Evolutionary conservation across 1,140 invertebrate genomes (phyloP), one percentile per base, ranked within the genome.

Genomic region (Octopus sinensis): DNA sequence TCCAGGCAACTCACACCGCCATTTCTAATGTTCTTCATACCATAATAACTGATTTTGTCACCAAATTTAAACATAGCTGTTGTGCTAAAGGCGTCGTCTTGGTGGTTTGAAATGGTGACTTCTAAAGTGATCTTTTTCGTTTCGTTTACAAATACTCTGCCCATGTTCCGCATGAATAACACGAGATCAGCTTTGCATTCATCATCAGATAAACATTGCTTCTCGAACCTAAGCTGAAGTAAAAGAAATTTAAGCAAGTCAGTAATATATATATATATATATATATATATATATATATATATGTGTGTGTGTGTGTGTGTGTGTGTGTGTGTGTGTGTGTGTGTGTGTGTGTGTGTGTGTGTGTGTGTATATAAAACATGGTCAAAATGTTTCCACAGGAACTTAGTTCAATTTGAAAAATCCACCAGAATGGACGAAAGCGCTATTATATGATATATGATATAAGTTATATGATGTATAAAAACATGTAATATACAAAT

Each of bases 341-440:
- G 53, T 79, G 56, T 79, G 79, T 79, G 7, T 79, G 80, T 80
- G 13, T 80, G 68, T 80, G 71, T 78, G 53, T 81, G 53, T 81
- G 52, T 78, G 53, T 81, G 75, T 76, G 80, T 23, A 23, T 13
- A 53, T 53, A 7, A 51, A 54, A 80, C 71, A 54, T 43, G 54
- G 43, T 53, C 17, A n/a, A n/a, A n/a, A n/a, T n/a, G n/a, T n/a
- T n/a, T n/a, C n/a, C n/a, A n/a, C n/a, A n/a, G n/a, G n/a, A n/a
- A n/a, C n/a, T n/a, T n/a, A n/a, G n/a, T n/a, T n/a, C n/a, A n/a
- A n/a, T n/a, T n/a, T n/a, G n/a, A n/a, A n/a, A n/a, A n/a, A n/a
- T n/a, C n/a, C n/a, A n/a, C n/a, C n/a, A n/a, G n/a, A n/a, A n/a
- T n/a, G n/a, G n/a, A n/a, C n/a, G n/a, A n/a, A n/a, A n/a, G n/a